These are phyloP conservation scores for Eulithis testata DNA, from an alignment of 2,888 invertebrate species.

Conservation along the genomic window DNA sequence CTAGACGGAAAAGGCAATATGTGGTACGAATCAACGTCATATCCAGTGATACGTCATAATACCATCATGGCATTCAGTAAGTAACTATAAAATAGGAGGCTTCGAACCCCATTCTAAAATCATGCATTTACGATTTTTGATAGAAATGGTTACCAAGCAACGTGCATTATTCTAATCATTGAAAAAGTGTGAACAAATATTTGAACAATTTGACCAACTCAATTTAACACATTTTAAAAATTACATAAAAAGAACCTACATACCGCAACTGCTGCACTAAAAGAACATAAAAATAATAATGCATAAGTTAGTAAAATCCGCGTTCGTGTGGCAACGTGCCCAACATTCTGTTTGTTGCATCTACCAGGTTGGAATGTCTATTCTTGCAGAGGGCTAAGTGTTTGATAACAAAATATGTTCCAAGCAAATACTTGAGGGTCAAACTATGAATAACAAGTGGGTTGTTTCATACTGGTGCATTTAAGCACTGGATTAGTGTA, in stretches of 20 bases:
- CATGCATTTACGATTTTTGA: too few relatives aligned
- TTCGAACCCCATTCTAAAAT: too few relatives aligned
- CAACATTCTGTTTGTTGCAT: slow-evolving; percentile 57
- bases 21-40: too few relatives aligned
- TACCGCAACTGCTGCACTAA: neutral
- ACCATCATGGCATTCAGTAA: too few relatives aligned
- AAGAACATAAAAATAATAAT: slow-evolving; percentile 6
- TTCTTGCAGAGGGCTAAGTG: slow-evolving; percentile 31
- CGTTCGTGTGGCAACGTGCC: slow-evolving; percentile 75
- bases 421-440: slow-evolving; percentile 28
- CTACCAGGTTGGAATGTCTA: slow-evolving; percentile 51
- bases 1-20: too few relatives aligned
- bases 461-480: slow-evolving; percentile 21
- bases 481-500: neutral
- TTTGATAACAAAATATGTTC: slow-evolving; percentile 35
- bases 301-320: slow-evolving; percentile 38
- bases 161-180: too few relatives aligned
- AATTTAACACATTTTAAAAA: neutral
- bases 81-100: too few relatives aligned
- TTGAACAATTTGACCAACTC: neutral
- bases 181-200: too few relatives aligned
- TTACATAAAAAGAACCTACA: neutral
- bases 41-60: too few relatives aligned
- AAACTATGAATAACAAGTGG: slow-evolving; percentile 30
- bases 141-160: too few relatives aligned